Evolutionary conservation across 2,888 invertebrate species (phyloP).

Genomic region (Maniola hyperantus): DNA sequence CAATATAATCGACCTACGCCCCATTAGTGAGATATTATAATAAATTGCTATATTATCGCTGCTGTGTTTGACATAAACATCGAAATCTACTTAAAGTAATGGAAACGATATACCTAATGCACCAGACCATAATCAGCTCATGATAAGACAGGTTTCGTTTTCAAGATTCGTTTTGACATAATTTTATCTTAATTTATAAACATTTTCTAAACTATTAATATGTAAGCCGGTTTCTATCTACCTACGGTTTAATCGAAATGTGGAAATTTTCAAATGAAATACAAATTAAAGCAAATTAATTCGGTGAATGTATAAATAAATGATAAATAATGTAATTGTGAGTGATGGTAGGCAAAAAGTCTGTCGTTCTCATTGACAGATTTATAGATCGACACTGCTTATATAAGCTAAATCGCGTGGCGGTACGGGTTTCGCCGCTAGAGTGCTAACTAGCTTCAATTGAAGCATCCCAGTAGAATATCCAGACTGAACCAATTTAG

Average conservation of each 20-base stretch:
- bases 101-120: slow-evolving; percentile 70
- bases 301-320: slow-evolving; percentile 1
- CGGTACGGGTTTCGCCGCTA: no score
- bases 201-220: slow-evolving; percentile 22
- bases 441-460: background rate
- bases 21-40: slow-evolving; percentile 72
- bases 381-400: background rate
- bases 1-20: slow-evolving; percentile 53
- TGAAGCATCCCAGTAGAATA: slow-evolving; percentile 2
- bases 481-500: background rate
- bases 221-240: background rate
- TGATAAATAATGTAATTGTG: slow-evolving; percentile 7
- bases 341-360: background rate
- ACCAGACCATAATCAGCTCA: slow-evolving; percentile 59
- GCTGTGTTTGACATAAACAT: slow-evolving; percentile 77
- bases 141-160: slow-evolving; percentile 62
- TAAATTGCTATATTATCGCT: slow-evolving; percentile 78
- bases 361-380: background rate
- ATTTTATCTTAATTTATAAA: slow-evolving; percentile 32
- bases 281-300: slow-evolving; percentile 1
- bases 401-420: background rate
- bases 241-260: slow-evolving; percentile 6
- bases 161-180: slow-evolving; percentile 37
- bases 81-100: slow-evolving; percentile 81
- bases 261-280: slow-evolving; percentile 5